These are phyloP conservation scores for Amblyteles armatorius DNA, from an alignment of 2,888 invertebrate species.

Conservation along the genomic window DNA sequence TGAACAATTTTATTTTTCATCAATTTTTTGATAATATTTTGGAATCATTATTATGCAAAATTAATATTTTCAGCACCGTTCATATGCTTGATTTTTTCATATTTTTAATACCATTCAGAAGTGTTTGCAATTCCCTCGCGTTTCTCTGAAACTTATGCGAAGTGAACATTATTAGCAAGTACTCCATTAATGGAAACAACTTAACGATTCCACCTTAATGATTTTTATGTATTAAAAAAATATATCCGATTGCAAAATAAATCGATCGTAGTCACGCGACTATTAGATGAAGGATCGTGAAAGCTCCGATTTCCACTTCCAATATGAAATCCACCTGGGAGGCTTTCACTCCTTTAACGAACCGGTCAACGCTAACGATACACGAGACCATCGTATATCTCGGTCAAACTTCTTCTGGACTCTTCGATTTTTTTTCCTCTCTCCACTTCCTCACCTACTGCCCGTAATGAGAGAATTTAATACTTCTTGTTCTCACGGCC, in stretches of 20 bases:
- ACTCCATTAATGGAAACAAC: too few species aligned
- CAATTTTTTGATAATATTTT: too few species aligned
- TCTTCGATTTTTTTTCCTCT: constrained; percentile 53
- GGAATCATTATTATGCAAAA: too few species aligned
- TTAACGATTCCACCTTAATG: too few species aligned
- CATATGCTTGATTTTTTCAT: too few species aligned
- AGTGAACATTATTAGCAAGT: too few species aligned
- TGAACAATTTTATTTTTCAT: too few species aligned
- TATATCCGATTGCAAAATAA: background rate
- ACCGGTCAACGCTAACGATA: constrained; percentile 41
- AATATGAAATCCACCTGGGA: constrained; percentile 52
- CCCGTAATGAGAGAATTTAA: constrained; percentile 26
- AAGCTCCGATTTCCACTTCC: constrained; percentile 62
- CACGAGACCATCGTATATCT: constrained; percentile 46
- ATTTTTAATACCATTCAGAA: too few species aligned
- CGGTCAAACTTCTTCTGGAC: constrained; percentile 49
- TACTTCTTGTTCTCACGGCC: constrained; percentile 16
- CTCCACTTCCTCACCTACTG: background rate
- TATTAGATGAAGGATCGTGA: constrained; percentile 60
- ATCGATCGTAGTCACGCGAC: constrained; percentile 53
- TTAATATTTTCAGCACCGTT: too few species aligned
- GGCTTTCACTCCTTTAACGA: constrained; percentile 68
- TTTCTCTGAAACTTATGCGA: too few species aligned
- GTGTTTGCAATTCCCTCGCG: too few species aligned
- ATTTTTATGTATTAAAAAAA: too few species aligned